phyloP scores from a whole-genome alignment of 2,797 vertebrate genomes.

The Poeciliopsis infans region DNA sequence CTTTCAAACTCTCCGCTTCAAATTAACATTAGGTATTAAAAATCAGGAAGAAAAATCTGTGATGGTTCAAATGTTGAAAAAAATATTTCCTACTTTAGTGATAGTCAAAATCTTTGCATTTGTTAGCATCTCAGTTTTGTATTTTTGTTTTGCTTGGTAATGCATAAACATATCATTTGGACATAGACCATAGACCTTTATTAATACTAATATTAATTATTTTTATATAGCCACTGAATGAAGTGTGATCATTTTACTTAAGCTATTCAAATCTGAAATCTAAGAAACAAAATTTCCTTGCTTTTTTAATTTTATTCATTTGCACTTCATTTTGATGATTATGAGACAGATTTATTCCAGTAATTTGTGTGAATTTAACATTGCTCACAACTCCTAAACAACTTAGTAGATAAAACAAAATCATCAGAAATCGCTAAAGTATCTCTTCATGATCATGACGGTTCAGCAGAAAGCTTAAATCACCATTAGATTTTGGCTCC shows the following conservation, averaged over 20 bases:
- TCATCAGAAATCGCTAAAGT: background rate
- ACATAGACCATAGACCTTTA: background rate
- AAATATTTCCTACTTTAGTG: background rate
- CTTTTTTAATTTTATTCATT: background rate
- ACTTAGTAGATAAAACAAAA: background rate
- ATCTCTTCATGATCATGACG: conserved; percentile 25
- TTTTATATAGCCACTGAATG: background rate
- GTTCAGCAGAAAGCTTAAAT: conserved; percentile 19
- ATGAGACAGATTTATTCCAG: background rate
- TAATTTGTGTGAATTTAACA: background rate
- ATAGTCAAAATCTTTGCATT: background rate
- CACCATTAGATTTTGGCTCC: conserved; percentile 58
- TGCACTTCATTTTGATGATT: background rate
- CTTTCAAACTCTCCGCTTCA: background rate
- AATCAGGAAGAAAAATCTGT: background rate
- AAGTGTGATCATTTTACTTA: background rate
- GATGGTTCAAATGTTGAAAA: background rate
- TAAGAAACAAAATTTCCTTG: background rate
- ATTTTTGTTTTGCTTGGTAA: background rate
- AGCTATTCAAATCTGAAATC: background rate
- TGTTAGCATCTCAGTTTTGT: background rate
- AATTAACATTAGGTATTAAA: background rate
- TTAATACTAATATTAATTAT: background rate
- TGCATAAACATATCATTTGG: background rate
- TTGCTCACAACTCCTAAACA: background rate